Evolutionary conservation across 2,888 invertebrate genomes (phyloP), one percentile per base, ranked within the genome.

Genomic region (Perizoma flavofasciatum): DNA sequence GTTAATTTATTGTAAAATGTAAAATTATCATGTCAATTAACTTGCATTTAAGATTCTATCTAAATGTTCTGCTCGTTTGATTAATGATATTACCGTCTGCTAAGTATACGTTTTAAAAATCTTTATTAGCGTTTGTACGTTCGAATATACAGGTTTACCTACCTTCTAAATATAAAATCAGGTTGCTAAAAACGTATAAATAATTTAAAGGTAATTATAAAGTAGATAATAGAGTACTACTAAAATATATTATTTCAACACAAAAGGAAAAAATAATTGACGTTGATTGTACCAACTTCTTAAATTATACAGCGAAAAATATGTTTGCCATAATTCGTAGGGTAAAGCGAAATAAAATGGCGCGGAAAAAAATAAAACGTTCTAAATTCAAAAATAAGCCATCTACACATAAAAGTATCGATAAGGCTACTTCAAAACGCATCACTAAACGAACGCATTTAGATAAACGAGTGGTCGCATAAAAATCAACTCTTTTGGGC

Each of bases 401-500:
- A 55, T 32, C 22, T 22, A 22, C 43, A 8, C 49, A 49, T 7
- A 43, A 55, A 54, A 46, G 45, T 58, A 67, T 69, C 69, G 69
- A 69, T 61, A 69, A 62, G 11, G 47, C 9, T 41, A 45, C 52
- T 40, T 39, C 41, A 44, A 37, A 46, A 63, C 56, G 48, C 84
- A 75, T 72, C 85, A 69, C 85, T 85, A 79, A 77, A 71, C 68
- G 71, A 67, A 67, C 72, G 71, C 78, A 82, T 88, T 88, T 85
- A 89, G 86, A 89, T 89, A 89, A 89, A 87, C 79, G 88, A 85
- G 78, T 79, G 83, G 78, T 82, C 86, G 80, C 83, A 88, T 89
- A 88, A 90, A 88, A 91, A 88, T 89, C 89, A 88, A 89, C 88
- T 89, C 84, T 82, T 86, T 85, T 85, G 76, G 82, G 82, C 88